phyloP scores from a whole-genome alignment of 2,888 invertebrate genomes.

The Himalopsyche anomala region DNA sequence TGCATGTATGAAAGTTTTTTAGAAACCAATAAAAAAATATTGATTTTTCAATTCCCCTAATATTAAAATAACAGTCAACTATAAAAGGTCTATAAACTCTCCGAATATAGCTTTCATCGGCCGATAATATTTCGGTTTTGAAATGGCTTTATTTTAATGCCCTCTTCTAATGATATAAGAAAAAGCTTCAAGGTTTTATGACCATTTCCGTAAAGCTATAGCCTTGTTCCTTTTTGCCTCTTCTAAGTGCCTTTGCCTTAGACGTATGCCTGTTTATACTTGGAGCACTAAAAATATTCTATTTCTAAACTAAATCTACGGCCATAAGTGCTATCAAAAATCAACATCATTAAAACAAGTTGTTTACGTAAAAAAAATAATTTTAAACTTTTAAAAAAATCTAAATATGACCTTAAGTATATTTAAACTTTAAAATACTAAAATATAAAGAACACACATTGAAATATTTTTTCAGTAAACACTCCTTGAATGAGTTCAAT shows the following conservation, averaged over 20 bases:
- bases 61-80: constrained; percentile 28
- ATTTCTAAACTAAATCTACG: constrained; percentile 7
- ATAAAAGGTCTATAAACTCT: constrained; percentile 11
- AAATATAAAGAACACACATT: too few relatives aligned
- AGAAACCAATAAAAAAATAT: neutral
- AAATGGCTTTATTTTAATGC: constrained; percentile 43
- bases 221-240: constrained; percentile 28
- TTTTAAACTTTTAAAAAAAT: too few relatives aligned
- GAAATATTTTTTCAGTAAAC: too few relatives aligned
- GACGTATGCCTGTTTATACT: neutral
- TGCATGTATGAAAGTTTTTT: neutral
- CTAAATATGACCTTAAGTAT: too few relatives aligned
- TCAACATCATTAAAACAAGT: neutral
- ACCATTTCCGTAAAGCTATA: constrained; percentile 42
- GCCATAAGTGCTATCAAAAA: constrained; percentile 17
- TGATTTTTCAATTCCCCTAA: constrained; percentile 5
- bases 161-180: constrained; percentile 50
- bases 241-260: constrained; percentile 31
- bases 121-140: constrained; percentile 37
- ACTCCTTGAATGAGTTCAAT: too few relatives aligned
- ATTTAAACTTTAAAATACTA: too few relatives aligned
- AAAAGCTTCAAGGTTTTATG: constrained; percentile 44
- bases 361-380: too few relatives aligned
- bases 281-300: constrained; percentile 9
- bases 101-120: constrained; percentile 29